phyloP scores from a whole-genome alignment of 2,888 invertebrate species.

The Synergus itoensis region DNA sequence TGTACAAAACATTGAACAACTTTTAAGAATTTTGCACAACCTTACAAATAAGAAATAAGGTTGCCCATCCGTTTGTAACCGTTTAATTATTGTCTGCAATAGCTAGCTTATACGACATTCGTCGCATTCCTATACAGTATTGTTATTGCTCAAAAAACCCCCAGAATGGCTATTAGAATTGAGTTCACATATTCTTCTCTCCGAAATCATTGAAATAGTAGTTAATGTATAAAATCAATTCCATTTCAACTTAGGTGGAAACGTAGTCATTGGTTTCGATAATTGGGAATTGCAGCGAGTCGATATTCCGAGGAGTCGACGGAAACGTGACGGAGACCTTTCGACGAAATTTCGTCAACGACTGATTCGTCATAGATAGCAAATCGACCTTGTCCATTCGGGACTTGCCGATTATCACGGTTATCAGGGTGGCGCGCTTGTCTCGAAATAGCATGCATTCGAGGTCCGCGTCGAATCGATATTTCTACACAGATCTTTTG shows the following conservation, averaged over 20 bases:
- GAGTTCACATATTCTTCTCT: conserved; percentile 26
- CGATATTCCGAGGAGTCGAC: conserved; percentile 16
- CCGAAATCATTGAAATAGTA: neutral
- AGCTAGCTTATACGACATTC: conserved; percentile 25
- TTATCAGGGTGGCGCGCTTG: conserved; percentile 44
- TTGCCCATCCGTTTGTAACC: conserved; percentile 3
- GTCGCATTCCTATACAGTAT: conserved; percentile 35
- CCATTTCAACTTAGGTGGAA: conserved; percentile 15
- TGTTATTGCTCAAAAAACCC: conserved; percentile 29
- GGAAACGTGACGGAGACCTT: conserved; percentile 65
- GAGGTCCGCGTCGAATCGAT: conserved; percentile 45
- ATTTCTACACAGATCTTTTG: neutral
- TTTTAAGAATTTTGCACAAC: no score
- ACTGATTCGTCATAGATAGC: conserved; percentile 68
- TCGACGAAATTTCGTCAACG: conserved; percentile 67
- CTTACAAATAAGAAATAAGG: neutral
- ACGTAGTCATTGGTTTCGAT: conserved; percentile 22
- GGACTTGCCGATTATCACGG: conserved; percentile 50
- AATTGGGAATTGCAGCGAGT: neutral
- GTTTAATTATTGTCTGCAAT: conserved; percentile 21
- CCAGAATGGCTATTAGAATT: conserved; percentile 21
- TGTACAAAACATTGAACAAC: neutral
- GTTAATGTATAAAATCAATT: conserved; percentile 26
- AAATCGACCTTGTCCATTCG: conserved; percentile 49
- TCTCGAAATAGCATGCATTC: neutral